These are phyloP conservation scores for Jordanella pulchra DNA, from an alignment of 2,797 vertebrate genomes.

Conservation along the genomic window DNA sequence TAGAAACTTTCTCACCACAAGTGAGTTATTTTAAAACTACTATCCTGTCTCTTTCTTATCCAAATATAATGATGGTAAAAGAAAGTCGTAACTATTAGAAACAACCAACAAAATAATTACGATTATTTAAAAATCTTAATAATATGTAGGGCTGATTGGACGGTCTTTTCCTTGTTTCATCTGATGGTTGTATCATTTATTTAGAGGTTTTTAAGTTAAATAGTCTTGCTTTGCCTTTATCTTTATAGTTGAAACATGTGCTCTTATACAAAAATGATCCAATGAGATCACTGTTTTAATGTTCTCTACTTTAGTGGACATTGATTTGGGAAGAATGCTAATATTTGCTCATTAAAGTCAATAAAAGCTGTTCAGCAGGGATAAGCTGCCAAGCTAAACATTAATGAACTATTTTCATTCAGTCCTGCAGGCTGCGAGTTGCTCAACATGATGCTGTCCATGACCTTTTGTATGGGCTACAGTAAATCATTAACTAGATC, in stretches of 20 bases:
- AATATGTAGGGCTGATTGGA: not conserved
- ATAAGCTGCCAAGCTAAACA: slow-evolving; percentile 61
- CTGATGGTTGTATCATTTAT: not conserved
- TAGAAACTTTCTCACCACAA: not conserved
- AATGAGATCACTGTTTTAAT: slow-evolving; percentile 6
- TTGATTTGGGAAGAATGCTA: slow-evolving; percentile 27
- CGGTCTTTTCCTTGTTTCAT: not conserved
- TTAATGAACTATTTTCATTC: slow-evolving; percentile 61
- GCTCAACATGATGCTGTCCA: slow-evolving; percentile 49
- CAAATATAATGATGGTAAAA: not conserved
- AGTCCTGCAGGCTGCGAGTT: slow-evolving; percentile 42
- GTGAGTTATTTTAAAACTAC: slow-evolving; percentile 38
- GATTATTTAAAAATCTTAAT: not conserved
- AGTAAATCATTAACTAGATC: slow-evolving; percentile 72
- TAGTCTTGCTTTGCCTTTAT: not conserved
- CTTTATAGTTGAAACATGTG: not conserved
- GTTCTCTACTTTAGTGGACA: not conserved
- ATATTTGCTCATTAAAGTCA: slow-evolving; percentile 52
- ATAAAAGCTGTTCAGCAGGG: slow-evolving; percentile 23
- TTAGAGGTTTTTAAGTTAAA: not conserved
- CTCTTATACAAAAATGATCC: not conserved
- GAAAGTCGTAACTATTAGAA: not conserved
- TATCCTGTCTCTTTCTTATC: not conserved
- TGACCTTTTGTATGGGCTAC: slow-evolving; percentile 61
- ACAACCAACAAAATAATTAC: not conserved